Conservation (phyloP, 2,888 invertebrate species). For the Melinopterus prodromus region DNA sequence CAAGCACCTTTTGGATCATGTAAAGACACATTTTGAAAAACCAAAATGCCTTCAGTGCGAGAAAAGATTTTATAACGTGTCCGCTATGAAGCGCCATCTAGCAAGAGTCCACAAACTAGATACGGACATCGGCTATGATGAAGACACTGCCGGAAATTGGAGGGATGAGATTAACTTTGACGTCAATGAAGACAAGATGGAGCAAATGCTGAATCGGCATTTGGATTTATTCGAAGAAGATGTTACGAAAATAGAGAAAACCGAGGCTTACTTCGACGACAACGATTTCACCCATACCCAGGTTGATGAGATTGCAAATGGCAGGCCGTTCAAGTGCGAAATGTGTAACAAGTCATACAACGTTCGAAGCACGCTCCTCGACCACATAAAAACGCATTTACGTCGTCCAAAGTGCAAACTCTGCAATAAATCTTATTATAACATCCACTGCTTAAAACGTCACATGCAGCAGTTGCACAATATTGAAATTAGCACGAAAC, state of each 20-base stretch:
- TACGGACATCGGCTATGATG: background rate
- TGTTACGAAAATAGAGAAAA: background rate
- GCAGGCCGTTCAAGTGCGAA: constrained; percentile 5
- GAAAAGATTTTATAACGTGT: background rate
- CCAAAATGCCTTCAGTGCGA: background rate
- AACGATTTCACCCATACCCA: background rate
- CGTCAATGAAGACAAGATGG: background rate
- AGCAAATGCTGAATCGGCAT: background rate
- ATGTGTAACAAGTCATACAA: constrained; percentile 7
- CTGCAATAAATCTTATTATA: constrained; percentile 9
- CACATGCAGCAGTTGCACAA: constrained; percentile 7
- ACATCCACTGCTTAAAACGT: constrained; percentile 11
- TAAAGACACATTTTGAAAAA: background rate
- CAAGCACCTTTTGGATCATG: background rate
- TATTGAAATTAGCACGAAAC: background rate
- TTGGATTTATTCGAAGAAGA: constrained; percentile 9
- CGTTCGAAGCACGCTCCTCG: background rate
- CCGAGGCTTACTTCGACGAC: background rate
- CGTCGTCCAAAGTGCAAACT: constrained; percentile 7
- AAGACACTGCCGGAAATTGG: background rate
- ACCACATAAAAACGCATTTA: constrained; percentile 15
- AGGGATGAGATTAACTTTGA: constrained; percentile 6
- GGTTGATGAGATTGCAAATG: background rate
- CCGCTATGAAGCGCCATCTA: background rate
- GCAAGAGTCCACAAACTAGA: background rate